Evolutionary conservation across 2,113 vertebrate species (phyloP), one percentile per base, ranked within the genome.

Genomic region (Tragelaphus scriptus): DNA sequence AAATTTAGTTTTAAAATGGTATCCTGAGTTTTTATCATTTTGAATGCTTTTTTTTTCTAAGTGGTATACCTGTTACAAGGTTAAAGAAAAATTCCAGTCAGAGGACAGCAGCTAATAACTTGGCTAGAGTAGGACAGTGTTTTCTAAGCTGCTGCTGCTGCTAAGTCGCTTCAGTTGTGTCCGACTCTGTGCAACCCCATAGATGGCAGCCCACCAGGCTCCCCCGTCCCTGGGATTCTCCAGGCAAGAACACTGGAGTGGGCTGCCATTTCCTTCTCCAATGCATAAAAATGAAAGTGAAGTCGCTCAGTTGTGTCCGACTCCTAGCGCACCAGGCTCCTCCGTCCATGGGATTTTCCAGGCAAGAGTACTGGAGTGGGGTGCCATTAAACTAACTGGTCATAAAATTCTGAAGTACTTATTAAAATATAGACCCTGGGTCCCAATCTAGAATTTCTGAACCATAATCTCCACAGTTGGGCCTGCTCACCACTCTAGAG

Each of bases 11-110:
- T 91, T 68, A 94, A 96, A 93, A 92, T 82, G 28, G 55, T 89
- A 90, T 11, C n/a, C 55, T 16, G 32, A 91, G 16, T 95, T 94
- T 96, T 84, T 32, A 44, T 91, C 30, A 93, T 55, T 94, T 92
- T 92, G 58, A 94, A 65, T 77, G 23, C 53, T 85, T 4, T 92
- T 97, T 90, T 94, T 81, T 96, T 55, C 81, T 87, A 4, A 77
- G 47, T 51, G 40, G 71, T 80, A 89, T 12, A 96, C 23, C 91
- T 97, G 93, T 91, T 86, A 88, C 92, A 96, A 87, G 21, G 40
- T 88, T 75, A 94, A 91, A 61, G 26, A 88, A 94, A 94, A 97
- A 94, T 71, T 85, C 15, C 36, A 13, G 30, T 90, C 17, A 82
- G 36, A 82, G 59, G 92, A 92, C 5, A 79, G 36, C 26, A 95